A percentile compares a stretch with the other conserved stretches of the same genome.
These are phyloP conservation scores for Drosophila pallidifrons DNA, from an alignment of 1,140 invertebrate genomes.

Conservation along the genomic window DNA sequence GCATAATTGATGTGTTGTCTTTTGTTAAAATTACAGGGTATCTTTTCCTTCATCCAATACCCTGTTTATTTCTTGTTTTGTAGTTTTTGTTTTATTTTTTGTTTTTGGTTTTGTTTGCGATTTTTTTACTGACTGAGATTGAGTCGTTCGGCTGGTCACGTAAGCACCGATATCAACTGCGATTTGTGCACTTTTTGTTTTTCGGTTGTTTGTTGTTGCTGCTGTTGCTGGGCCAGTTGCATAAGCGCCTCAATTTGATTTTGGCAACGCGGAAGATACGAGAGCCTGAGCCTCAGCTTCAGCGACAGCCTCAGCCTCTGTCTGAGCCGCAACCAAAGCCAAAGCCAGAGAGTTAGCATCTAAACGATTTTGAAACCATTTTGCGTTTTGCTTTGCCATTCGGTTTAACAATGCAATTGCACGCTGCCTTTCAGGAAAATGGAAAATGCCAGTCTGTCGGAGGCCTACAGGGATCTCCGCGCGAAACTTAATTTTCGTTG, in stretches of 20 bases:
- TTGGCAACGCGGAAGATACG: constrained; percentile 69
- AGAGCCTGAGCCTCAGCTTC: neutral
- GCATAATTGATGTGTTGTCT: no score
- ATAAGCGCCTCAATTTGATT: constrained; percentile 61
- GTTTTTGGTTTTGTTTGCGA: constrained; percentile 17
- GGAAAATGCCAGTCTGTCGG: constrained; percentile 15
- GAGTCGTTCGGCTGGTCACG: constrained; percentile 60
- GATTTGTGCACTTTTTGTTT: constrained; percentile 22
- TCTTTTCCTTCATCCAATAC: neutral
- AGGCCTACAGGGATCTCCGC: constrained; percentile 6
- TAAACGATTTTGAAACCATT: constrained; percentile 48
- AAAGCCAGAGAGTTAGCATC: constrained; percentile 34
- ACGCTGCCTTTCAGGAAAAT: constrained; percentile 22
- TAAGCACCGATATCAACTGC: constrained; percentile 57
- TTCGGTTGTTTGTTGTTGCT: constrained; percentile 21
- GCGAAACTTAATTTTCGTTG: neutral
- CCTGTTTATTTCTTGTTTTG: neutral
- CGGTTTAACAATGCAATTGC: constrained; percentile 32
- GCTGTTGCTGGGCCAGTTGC: constrained; percentile 51
- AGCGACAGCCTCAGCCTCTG: neutral
- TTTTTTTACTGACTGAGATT: constrained; percentile 40
- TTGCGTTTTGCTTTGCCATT: constrained; percentile 19
- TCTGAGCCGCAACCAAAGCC: constrained; percentile 8
- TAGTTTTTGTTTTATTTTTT: constrained; percentile 22
- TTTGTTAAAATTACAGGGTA: neutral